Evolutionary conservation across 2,888 invertebrate species (phyloP), one percentile per base, ranked within the genome.

Genomic region (Cephus sareptanus): DNA sequence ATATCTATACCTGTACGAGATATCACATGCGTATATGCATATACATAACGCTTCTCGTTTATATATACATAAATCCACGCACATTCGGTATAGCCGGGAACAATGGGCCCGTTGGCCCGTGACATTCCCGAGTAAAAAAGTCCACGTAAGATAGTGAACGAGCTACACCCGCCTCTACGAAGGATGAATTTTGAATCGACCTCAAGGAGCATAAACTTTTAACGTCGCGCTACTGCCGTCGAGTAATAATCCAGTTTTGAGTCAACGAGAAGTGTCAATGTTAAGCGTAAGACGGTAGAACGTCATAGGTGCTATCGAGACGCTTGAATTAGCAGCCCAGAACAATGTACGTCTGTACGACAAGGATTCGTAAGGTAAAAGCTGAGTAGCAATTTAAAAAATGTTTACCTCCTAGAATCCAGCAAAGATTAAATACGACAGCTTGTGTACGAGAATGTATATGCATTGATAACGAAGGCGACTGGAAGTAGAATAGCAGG

Each of bases 101-200:
- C 88, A 88, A 88, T 87, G 84, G 86, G 80, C 77, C 83, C 85
- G 83, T 82, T 85, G 83, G 87, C 80, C 86, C 86, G 86, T 86
- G 86, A 81, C 85, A 85, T 84, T 84, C 85, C 79, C 83, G 70
- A 82, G 76, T 9, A 31, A 71, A 71, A 71, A 12, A 71, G 33
- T 31, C 71, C 11, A 34, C 35, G 3, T 34, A 31, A 71, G 71
- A 71, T 23, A 71, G 12, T 6, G 11, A 31, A 56, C 56, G 23
- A 23, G 56, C 23, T 56, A 56, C 56, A 35, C 35, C 35, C 35
- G 23, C 56, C 23, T 56, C 56, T 23, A 56, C 56, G 56, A 56
- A 23, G 56, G 9, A 56, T 56, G 56, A 6, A 56, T 56, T 6
- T 56, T 56, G 56, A 56, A 56, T 56, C 23, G 56, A 9, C 56